Evolutionary conservation across 2,888 invertebrate genomes (phyloP), one percentile per base, ranked within the genome.

Genomic region (Cerceris ruficornis): DNA sequence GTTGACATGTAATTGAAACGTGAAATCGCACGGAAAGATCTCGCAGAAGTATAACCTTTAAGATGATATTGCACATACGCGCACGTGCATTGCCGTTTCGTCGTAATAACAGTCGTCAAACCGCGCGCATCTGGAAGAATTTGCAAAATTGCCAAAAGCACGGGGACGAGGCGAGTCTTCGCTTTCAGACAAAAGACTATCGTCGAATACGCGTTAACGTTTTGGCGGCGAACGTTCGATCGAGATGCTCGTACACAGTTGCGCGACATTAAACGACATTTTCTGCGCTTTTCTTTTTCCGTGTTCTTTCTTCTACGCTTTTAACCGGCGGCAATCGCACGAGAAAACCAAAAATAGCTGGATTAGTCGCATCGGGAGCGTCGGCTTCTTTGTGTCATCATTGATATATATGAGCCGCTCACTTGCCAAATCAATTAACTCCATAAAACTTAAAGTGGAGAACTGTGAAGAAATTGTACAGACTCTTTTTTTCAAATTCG

Each of bases 131-230:
- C 85, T 86, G 83, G 84, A 87, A 65, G 74, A 77, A 82, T 78
- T 82, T 87, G 88, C 83, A 52, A 82, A 85, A 83, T 77, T 84
- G 85, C 87, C 86, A 87, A 82, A 76, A 76, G 50, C 52, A 13
- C 28, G 39, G 28, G 28, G 46, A 75, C 59, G 57, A 28, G 1
- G 28, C 28, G 28, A 1, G 28, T 28, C 59, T 61, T 64, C 64
- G 7, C 49, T 68, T 75, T 62, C 77, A 17, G 70, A 86, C 81
- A 87, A 87, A 87, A 81, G 79, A 57, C 52, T 67, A 41, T 28
- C 46, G 28, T 50, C 28, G 55, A 57, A 61, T 13, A 62, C 43
- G 50, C 43, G 50, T 58, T 59, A 62, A 28, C 4, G 49, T 72
- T 75, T 74, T 74, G 74, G 74, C 79, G 4, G 43, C 70, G 55